Percentiles rank a stretch among this genome's conserved stretches.
phyloP scores from a whole-genome alignment of 2,113 vertebrate genomes.

The Scolopax mira region DNA sequence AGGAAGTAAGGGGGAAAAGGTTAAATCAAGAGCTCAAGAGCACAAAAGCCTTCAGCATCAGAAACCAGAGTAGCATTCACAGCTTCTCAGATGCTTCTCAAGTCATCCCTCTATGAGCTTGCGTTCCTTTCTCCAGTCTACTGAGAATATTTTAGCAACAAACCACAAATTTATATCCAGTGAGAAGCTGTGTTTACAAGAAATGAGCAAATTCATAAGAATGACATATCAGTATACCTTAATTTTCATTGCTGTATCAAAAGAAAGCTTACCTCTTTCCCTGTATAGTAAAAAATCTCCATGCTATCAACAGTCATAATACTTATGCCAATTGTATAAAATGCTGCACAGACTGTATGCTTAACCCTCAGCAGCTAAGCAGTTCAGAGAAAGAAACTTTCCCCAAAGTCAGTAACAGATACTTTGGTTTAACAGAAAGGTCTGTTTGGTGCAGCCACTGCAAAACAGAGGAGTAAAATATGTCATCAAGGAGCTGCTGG shows the following conservation, averaged over 20 bases:
- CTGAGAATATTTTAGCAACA: background rate
- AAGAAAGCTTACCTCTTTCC: background rate
- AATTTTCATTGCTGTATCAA: slow-evolving; percentile 48
- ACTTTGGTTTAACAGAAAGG: background rate
- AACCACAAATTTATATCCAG: slow-evolving; percentile 7
- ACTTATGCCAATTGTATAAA: background rate
- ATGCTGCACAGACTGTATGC: background rate
- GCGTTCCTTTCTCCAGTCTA: background rate
- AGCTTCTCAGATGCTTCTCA: background rate
- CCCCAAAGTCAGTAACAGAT: background rate
- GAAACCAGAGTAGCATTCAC: background rate
- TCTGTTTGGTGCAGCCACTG: background rate
- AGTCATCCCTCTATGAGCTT: background rate
- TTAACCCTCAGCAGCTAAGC: background rate
- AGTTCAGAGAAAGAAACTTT: background rate
- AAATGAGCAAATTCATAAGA: slow-evolving; percentile 32
- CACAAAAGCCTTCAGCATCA: background rate
- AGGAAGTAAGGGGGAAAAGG: background rate
- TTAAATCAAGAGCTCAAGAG: background rate
- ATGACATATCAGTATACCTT: background rate
- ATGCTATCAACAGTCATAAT: background rate
- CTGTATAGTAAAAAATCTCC: background rate
- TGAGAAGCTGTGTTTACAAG: slow-evolving; percentile 15
- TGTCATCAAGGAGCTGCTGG: background rate
- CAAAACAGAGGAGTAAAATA: background rate